A percentile compares a stretch with the other conserved stretches of the same genome.
Conservation (phyloP, 2,888 invertebrate genomes). For the Nebria salina region DNA sequence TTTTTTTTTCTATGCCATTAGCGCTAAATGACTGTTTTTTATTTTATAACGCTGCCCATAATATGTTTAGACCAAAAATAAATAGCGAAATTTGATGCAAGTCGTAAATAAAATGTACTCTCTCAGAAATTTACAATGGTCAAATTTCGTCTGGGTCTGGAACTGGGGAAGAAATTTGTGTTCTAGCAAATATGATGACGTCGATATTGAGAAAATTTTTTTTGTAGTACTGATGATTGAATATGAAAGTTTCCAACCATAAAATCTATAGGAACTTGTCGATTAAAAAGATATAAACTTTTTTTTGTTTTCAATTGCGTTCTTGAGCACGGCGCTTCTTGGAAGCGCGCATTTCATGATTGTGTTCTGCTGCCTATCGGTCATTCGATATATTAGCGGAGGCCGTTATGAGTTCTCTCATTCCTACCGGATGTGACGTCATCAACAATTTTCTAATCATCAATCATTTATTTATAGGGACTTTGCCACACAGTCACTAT, state of each 20-base stretch:
- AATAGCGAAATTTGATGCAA: background rate
- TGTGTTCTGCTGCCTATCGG: background rate
- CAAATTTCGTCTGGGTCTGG: no score
- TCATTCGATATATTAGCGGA: conserved; percentile 2
- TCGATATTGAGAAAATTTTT: background rate
- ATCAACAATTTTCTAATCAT: conserved; percentile 63
- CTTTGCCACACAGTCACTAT: conserved; percentile 47
- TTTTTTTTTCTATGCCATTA: background rate
- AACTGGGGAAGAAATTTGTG: no score
- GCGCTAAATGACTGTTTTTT: background rate
- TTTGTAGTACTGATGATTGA: no score
- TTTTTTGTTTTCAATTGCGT: conserved; percentile 18
- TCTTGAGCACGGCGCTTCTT: background rate
- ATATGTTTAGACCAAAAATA: background rate
- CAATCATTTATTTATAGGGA: conserved; percentile 63
- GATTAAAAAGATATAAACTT: conserved; percentile 42
- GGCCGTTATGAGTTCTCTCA: background rate
- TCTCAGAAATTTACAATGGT: no score
- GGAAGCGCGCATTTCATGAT: background rate
- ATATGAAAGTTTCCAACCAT: conserved; percentile 34
- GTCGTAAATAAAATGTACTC: background rate
- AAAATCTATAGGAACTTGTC: conserved; percentile 43
- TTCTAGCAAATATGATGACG: background rate
- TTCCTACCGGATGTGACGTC: conserved; percentile 60
- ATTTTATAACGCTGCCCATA: background rate